A percentile compares a stretch with the other conserved stretches of the same genome.
phyloP scores from a whole-genome alignment of 2,797 vertebrate species.

The Glyptemys insculpta region DNA sequence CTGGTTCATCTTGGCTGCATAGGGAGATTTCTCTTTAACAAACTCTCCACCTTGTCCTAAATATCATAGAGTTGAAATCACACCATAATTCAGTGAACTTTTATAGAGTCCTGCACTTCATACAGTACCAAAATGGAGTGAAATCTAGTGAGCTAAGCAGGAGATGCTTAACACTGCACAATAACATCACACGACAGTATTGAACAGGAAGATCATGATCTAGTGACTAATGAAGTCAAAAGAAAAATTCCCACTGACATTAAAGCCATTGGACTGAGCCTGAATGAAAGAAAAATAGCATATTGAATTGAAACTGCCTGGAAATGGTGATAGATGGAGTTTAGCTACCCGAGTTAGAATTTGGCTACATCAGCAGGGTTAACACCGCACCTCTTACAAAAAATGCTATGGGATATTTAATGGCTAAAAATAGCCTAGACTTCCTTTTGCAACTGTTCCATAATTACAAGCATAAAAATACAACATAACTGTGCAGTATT shows the following conservation, averaged over 20 bases:
- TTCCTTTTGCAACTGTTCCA: neutral
- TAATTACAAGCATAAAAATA: neutral
- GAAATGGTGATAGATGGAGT: constrained; percentile 27
- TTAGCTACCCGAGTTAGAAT: neutral
- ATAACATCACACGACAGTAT: neutral
- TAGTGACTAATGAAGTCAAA: neutral
- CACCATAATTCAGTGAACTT: neutral
- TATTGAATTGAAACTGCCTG: constrained; percentile 41
- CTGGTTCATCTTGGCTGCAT: neutral
- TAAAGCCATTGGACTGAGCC: constrained; percentile 24
- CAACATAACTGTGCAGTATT: neutral
- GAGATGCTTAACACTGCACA: neutral
- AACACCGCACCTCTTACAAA: constrained; percentile 1
- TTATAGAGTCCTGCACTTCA: neutral
- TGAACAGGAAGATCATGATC: constrained; percentile 22
- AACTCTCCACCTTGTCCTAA: neutral
- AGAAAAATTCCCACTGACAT: neutral
- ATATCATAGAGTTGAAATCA: neutral
- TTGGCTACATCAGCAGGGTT: neutral
- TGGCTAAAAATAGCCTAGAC: neutral
- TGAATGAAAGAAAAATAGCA: constrained; percentile 44
- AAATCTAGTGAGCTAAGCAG: neutral
- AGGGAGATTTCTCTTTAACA: neutral
- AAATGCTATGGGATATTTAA: neutral
- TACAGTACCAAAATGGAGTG: neutral